These are phyloP conservation scores for Cladorhizidae sp. DNA, from an alignment of 37 sponge, comb jelly and placozoan genomes.

Conservation along the genomic window DNA sequence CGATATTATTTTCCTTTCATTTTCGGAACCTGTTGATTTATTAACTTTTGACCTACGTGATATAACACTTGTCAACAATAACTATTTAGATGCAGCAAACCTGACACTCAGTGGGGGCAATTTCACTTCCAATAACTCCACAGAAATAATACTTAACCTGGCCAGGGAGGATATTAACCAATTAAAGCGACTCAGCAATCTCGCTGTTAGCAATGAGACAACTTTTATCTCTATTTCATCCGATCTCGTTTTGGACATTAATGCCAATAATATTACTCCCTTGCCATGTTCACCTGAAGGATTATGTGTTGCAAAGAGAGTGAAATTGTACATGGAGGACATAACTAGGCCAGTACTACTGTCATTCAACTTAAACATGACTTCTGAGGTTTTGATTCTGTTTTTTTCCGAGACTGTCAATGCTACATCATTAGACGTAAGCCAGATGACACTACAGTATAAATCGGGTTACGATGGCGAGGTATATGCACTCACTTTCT, in stretches of 20 bases:
- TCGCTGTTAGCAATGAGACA: constrained; percentile 37
- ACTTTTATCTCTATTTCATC: constrained; percentile 70
- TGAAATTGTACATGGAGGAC: constrained; percentile 66
- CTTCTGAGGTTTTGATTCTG: constrained; percentile 59
- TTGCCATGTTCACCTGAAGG: not conserved
- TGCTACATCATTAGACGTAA: constrained; percentile 59
- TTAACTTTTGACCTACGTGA: constrained; percentile 42
- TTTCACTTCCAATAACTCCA: constrained; percentile 71
- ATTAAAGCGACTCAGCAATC: constrained; percentile 55
- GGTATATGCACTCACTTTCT: constrained; percentile 29
- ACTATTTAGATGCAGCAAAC: not conserved
- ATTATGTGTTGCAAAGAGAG: constrained; percentile 32
- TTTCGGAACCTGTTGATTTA: constrained; percentile 65
- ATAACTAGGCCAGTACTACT: constrained; percentile 53
- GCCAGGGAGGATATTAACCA: constrained; percentile 69
- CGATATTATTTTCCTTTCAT: constrained; percentile 51
- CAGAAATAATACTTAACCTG: constrained; percentile 63
- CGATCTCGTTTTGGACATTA: constrained; percentile 71
- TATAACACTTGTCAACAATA: constrained; percentile 35
- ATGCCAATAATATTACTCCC: constrained; percentile 59
- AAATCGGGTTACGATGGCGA: constrained; percentile 1
- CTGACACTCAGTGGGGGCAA: constrained; percentile 57
- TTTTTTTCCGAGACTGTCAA: constrained; percentile 89
- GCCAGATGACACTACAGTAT: constrained; percentile 56
- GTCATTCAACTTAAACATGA: constrained; percentile 64